These are phyloP conservation scores for Coptodon rendalli DNA, from an alignment of 2,113 vertebrate species.

Conservation along the genomic window DNA sequence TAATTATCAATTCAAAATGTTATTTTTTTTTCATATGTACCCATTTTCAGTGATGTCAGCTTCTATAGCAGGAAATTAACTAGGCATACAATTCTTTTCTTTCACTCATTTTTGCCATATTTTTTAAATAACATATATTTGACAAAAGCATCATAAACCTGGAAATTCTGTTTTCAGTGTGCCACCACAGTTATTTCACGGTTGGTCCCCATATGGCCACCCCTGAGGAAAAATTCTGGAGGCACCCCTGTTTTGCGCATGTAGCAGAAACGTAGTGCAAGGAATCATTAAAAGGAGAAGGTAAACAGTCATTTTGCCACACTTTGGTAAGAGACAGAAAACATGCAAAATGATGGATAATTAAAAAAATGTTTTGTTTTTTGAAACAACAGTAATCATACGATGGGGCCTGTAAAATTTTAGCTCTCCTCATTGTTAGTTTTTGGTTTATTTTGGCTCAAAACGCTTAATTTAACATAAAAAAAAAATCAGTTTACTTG, in stretches of 20 bases:
- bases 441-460: conserved; percentile 8
- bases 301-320: background rate
- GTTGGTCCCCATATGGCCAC: background rate
- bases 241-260: rapidly evolving
- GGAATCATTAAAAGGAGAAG: background rate
- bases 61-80: background rate
- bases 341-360: background rate
- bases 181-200: background rate
- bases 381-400: background rate
- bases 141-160: background rate
- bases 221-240: background rate
- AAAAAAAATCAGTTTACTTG: background rate
- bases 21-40: background rate
- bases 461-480: background rate
- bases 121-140: background rate
- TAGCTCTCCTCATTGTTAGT: background rate
- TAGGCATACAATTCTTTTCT: background rate
- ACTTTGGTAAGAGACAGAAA: background rate
- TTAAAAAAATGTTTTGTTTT: background rate
- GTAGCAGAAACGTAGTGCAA: background rate
- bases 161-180: background rate
- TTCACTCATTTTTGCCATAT: rapidly evolving
- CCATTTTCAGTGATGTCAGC: background rate
- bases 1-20: background rate
- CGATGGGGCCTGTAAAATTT: background rate